phyloP scores from a whole-genome alignment of 2,888 invertebrate genomes.

The Eledona agricola region DNA sequence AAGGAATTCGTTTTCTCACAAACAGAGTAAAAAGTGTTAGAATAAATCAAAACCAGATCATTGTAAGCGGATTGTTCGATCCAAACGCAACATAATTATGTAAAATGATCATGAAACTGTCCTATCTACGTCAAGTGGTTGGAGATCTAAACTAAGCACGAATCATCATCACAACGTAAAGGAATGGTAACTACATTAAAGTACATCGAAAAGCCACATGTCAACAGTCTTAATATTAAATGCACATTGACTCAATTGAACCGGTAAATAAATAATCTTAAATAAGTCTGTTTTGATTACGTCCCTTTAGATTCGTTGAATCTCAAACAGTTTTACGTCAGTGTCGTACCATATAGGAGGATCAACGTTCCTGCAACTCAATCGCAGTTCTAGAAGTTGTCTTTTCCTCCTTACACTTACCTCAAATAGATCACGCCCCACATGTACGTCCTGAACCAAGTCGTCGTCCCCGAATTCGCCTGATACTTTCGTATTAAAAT shows the following conservation, averaged over 20 bases:
- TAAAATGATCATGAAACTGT: too few relatives aligned
- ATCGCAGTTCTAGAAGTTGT: constrained; percentile 13
- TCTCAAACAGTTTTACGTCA: constrained; percentile 98
- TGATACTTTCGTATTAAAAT: constrained; percentile 99
- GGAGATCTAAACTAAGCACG: constrained; percentile 4
- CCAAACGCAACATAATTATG: too few relatives aligned
- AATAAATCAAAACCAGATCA: too few relatives aligned
- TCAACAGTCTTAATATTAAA: constrained; percentile 34
- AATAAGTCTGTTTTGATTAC: constrained; percentile 20
- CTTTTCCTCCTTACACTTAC: constrained; percentile 61
- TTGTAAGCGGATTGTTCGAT: too few relatives aligned
- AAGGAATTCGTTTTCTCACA: too few relatives aligned
- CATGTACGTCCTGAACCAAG: constrained; percentile 99
- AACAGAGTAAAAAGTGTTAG: too few relatives aligned
- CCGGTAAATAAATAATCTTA: constrained; percentile 13
- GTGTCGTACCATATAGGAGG: constrained; percentile 99
- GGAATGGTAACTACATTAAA: constrained; percentile 33
- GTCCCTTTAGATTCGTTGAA: constrained; percentile 83
- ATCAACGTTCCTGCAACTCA: constrained; percentile 85
- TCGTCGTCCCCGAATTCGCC: constrained; percentile 97
- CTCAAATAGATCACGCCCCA: constrained; percentile 99
- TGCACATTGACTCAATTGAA: constrained; percentile 28
- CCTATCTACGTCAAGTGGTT: too few relatives aligned
- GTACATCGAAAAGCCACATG: constrained; percentile 31
- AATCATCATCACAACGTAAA: constrained; percentile 25